Evolutionary conservation across 2,888 invertebrate species (phyloP), one percentile per base, ranked within the genome.

Genomic region (Ecliptopera silaceata): DNA sequence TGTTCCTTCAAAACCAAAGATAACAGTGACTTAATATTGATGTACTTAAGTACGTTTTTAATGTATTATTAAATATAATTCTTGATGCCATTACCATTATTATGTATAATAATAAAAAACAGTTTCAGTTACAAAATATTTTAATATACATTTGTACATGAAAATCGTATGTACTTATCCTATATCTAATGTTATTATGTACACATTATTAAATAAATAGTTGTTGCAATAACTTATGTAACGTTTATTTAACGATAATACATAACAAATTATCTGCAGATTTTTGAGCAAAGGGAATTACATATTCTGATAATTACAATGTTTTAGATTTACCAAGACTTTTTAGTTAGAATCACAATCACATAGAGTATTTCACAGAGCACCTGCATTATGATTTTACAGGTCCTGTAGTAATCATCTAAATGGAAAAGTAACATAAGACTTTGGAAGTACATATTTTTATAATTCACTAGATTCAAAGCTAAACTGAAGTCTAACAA

Each of bases 121-220:
- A 59, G 63, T 59, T 63, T 64, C 59, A 70, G 70, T 76, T 75
- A 75, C 69, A 72, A 73, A 75, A 70, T 59, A 66, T 62, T 86
- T 86, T 88, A 87, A 82, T 89, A 83, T 88, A 90, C 88, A 88
- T 88, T 88, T 90, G 88, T 90, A 90, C 89, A 90, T 50, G 71
- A 84, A 79, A 79, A 83, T 80, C 79, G 79, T 76, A 84, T 86
- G 83, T 87, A 84, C 80, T 81, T 81, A 81, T 71, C 78, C 79
- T 75, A 75, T 34, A 55, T 42, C 48, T 53, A 75, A 78, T 77
- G 72, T 70, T 71, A 77, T 77, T 88, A 88, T 90, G 80, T 89
- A 89, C 88, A 88, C 69, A 72, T 75, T 76, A 78, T 72, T 70
- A 80, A 89, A 91, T 90, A 90, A 91, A 90, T 90, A 89, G 76